Evolutionary conservation across 2,888 invertebrate species (phyloP), one percentile per base, ranked within the genome.

Genomic region (Drosophila neotestacea): DNA sequence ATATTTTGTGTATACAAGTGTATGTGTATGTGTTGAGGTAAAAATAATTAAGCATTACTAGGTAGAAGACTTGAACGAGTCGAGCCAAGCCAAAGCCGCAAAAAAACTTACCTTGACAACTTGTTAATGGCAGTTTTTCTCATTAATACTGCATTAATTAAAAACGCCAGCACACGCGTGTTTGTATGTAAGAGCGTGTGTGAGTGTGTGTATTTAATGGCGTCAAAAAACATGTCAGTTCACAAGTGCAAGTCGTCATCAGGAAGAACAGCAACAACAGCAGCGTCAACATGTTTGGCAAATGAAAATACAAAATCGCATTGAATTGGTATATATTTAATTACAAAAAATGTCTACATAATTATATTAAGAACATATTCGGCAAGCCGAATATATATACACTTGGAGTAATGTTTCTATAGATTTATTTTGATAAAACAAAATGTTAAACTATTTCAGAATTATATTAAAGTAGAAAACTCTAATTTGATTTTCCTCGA

Each of bases 81-180:
- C 7, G 52, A 28, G 52, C 41, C 46, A 58, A 56, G 65, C 39
- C 28, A 39, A 62, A 54, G 48, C 56, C 65, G 63, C 51, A 47
- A 62, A 73, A 67, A 68, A 80, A 91, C 91, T 87, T 91, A 93
- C 93, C 93, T 93, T 81, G 93, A 92, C 85, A 93, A 90, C 89
- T 93, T 93, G 91, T 92, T 93, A 87, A 93, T 91, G 79, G 93
- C 93, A 77, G 91, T 92, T 90, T 93, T 93, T 81, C 93, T 92
- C 91, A 93, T 91, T 89, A 93, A 89, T 86, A 93, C 93, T 90
- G 90, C 88, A 91, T 91, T 90, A 86, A 89, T 89, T 85, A 83
- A 89, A 81, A 88, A 70, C 67, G 70, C 70, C 77, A 65, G 64
- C 69, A 68, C 66, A 81, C 72, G 67, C 70, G 59, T 22, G 54